Evolutionary conservation across 2,888 invertebrate genomes (phyloP).

Genomic region (Thysanoteuthis rhombus): DNA sequence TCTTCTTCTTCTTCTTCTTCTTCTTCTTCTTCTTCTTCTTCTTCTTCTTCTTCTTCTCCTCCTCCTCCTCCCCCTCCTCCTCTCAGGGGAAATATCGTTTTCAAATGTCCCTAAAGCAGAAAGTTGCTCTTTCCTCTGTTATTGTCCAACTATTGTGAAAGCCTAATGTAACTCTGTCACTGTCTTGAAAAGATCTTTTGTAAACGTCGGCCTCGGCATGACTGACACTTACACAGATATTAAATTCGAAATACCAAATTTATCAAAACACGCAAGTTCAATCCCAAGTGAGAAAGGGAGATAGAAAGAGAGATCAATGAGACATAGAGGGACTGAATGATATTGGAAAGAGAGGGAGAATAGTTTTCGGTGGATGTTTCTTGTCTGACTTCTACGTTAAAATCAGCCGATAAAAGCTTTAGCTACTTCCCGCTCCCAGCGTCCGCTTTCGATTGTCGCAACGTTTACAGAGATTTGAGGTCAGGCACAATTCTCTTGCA

Average conservation of each 20-base stretch:
- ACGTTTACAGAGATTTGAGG: neutral
- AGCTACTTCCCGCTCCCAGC: neutral
- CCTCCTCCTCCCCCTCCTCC: neutral
- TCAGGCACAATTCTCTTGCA: neutral
- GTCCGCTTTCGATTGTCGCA: neutral
- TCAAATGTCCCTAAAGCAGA: neutral
- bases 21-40: neutral
- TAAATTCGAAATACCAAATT: conserved; percentile 12
- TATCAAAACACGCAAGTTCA: neutral
- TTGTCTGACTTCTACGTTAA: neutral
- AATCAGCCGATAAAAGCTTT: neutral
- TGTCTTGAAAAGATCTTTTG: neutral
- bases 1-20: neutral
- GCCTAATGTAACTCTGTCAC: neutral
- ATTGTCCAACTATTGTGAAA: neutral
- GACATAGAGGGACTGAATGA: neutral
- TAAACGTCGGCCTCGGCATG: neutral
- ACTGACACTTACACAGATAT: neutral
- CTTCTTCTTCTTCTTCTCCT: neutral
- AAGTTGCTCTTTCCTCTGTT: neutral
- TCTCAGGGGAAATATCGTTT: neutral
- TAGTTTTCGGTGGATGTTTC: neutral
- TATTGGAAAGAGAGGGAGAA: neutral
- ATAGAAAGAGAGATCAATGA: neutral
- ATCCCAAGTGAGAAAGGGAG: neutral